Conservation (phyloP, 2,113 vertebrate species). For the Cnemophilus loriae region DNA sequence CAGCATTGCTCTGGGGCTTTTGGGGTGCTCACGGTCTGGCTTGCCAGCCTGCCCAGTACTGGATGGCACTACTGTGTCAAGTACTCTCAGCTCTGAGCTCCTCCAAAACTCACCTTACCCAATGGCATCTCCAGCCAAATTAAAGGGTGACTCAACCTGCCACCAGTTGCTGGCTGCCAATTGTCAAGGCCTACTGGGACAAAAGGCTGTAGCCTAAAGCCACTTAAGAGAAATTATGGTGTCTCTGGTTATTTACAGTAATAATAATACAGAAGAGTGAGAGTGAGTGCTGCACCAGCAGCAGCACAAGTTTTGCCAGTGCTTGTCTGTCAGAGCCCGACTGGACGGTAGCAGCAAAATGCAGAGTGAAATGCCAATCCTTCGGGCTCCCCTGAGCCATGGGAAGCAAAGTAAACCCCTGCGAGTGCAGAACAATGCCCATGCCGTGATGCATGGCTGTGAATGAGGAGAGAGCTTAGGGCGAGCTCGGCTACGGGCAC, state of each 20-base stretch:
- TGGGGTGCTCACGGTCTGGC: background rate
- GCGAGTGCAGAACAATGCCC: background rate
- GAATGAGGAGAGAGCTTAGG: background rate
- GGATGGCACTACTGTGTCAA: background rate
- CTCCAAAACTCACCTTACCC: background rate
- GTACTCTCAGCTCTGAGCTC: background rate
- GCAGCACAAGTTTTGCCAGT: background rate
- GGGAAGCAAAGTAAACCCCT: background rate
- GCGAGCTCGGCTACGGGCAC: fast-evolving
- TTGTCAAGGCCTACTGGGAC: background rate
- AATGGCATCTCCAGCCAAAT: background rate
- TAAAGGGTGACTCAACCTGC: background rate
- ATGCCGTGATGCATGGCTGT: fast-evolving
- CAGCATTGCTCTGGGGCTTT: background rate
- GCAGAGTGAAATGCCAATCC: background rate
- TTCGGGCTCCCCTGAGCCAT: background rate
- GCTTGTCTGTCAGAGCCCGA: background rate
- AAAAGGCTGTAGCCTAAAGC: background rate
- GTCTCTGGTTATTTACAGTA: background rate
- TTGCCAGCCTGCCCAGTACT: background rate
- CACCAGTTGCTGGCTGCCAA: background rate
- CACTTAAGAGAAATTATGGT: background rate
- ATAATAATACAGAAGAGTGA: background rate
- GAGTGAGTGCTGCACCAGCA: background rate
- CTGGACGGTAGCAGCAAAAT: background rate